Conservation (phyloP, 2,113 vertebrate genomes). For the Nerophis lumbriciformis region DNA sequence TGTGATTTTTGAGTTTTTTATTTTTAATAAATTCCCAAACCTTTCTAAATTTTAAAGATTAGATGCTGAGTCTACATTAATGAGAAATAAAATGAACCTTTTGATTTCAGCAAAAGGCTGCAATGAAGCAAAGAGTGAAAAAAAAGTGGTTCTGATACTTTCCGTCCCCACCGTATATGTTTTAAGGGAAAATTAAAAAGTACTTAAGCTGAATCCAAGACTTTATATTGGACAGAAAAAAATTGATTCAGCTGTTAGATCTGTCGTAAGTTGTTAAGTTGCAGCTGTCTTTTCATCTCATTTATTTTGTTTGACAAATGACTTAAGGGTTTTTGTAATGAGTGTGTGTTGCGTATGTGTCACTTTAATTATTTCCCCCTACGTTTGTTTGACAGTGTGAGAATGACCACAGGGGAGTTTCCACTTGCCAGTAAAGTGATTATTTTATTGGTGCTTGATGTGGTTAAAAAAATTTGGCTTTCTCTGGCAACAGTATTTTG, state of each 20-base stretch:
- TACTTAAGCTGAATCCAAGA: background rate
- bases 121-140: no score
- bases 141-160: no score
- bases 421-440: constrained; percentile 58
- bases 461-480: constrained; percentile 38
- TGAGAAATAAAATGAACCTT: no score
- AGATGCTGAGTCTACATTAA: no score
- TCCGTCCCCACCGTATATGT: no score
- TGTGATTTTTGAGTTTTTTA: no score
- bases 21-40: no score
- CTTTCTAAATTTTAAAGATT: no score
- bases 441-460: constrained; percentile 52
- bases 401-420: constrained; percentile 67
- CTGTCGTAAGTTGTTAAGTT: constrained; percentile 16
- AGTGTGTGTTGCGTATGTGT: constrained; percentile 31
- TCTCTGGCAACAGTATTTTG: constrained; percentile 58
- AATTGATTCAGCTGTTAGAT: constrained; percentile 16
- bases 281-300: constrained; percentile 52
- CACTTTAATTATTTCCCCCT: constrained; percentile 63
- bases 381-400: constrained; percentile 58
- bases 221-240: background rate
- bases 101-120: no score
- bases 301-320: constrained; percentile 48
- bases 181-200: no score
- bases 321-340: constrained; percentile 53